Evolutionary conservation across 2,113 vertebrate species (phyloP), one percentile per base, ranked within the genome.

Genomic region (Odontophorus gujanensis): DNA sequence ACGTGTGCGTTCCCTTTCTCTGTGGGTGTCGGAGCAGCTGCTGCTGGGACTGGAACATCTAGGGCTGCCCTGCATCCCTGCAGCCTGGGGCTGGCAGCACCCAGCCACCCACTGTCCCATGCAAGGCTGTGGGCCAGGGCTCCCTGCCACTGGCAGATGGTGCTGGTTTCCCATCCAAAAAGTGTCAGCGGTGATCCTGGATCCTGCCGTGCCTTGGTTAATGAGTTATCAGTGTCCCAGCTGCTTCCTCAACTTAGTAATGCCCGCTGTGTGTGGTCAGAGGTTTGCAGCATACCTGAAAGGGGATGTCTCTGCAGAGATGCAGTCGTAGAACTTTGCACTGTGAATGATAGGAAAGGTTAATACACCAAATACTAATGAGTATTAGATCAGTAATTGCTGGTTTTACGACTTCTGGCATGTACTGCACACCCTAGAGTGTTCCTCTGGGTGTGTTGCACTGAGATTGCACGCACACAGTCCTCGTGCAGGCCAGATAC

Each of bases 281-380:
- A 20, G 65, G 3, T 24, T 48, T 58, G 61, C 32, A 7, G 32
- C 0, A 0, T 32, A 1, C 43, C 42, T 7, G 69, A 4, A 47
- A 30, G 57, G 4, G 32, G 48, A 8, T 15, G 43, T 65, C 63
- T 69, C 36, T 40, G 1, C 20, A 18, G 61, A 61, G n/a, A 14
- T 5, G 9, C 32, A 2, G 7, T 7, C 13, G 1, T 25, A n/a
- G 17, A 71, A 71, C 1, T 21, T 7, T 0, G 15, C n/a, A 0
- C 17, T 59, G 43, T 12, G 3, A 38, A 11, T 22, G 0, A 16
- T 36, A 22, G 61, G 17, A 2, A 21, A 43, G 45, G 34, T 17
- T 2, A 16, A 6, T 4, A 0, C 1, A 3, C 47, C 53, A 8
- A 14, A 28, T 16, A 19, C 8, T 30, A 2, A 11, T 16, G 32